Percentiles rank a stretch among this genome's conserved stretches.
Evolutionary conservation across 2,888 invertebrate species (phyloP).

Genomic region (Phorcus lineatus): DNA sequence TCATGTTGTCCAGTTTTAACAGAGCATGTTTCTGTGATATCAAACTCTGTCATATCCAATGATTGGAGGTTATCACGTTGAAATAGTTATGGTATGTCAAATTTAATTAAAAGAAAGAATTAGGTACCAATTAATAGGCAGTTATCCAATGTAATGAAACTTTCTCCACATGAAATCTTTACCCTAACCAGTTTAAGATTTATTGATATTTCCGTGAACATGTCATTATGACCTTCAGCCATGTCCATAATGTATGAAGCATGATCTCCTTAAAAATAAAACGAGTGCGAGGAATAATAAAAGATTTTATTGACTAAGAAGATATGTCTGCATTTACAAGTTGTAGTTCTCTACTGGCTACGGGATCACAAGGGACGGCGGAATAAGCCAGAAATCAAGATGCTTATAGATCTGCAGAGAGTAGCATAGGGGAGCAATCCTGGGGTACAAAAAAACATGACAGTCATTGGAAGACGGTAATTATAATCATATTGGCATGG

Average conservation of each 20-base stretch:
- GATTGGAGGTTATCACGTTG: no score
- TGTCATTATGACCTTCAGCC: not conserved
- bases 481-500: no score
- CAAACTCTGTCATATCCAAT: no score
- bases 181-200: no score
- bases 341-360: not conserved
- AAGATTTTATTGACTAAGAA: constrained; percentile 17
- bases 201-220: no score
- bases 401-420: not conserved
- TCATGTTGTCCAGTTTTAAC: no score
- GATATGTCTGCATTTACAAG: constrained; percentile 18
- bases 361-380: not conserved
- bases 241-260: not conserved
- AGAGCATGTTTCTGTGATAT: no score
- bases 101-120: no score
- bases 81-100: no score
- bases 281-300: not conserved
- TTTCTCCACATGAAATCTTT: no score
- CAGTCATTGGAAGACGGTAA: not conserved
- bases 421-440: not conserved
- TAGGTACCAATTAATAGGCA: no score
- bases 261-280: not conserved
- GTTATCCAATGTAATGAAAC: no score
- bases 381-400: not conserved
- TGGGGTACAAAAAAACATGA: not conserved